Evolutionary conservation across 2,888 invertebrate species (phyloP).

Genomic region (Abrostola triplasia): DNA sequence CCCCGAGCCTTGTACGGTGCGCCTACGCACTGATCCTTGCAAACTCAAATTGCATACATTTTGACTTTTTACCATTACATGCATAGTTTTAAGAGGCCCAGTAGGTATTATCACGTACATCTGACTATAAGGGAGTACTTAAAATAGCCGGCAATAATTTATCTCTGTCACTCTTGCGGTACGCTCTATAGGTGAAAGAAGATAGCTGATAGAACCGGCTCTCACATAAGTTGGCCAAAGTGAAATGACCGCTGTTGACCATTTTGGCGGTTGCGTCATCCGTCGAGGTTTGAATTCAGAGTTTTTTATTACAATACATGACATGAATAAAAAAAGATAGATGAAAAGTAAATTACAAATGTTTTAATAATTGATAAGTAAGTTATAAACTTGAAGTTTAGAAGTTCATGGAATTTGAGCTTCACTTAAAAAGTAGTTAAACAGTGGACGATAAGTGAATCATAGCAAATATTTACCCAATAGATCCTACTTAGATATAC

Average conservation of each 20-base stretch:
- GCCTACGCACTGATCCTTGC: constrained; percentile 37
- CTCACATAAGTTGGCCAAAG: constrained; percentile 86
- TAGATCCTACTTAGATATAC: background rate
- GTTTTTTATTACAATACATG: constrained; percentile 64
- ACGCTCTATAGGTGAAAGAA: constrained; percentile 61
- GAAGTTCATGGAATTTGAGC: background rate
- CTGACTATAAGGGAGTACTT: constrained; percentile 63
- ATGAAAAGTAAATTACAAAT: constrained; percentile 26
- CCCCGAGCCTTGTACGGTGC: constrained; percentile 13
- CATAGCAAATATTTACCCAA: background rate
- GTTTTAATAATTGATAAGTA: background rate
- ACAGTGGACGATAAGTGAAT: background rate
- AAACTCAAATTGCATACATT: constrained; percentile 43
- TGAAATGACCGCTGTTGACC: constrained; percentile 87
- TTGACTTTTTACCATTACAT: constrained; percentile 45
- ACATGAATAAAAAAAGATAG: constrained; percentile 61
- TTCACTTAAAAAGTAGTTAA: background rate
- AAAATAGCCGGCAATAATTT: constrained; percentile 48
- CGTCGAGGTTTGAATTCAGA: constrained; percentile 76
- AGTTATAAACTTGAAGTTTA: background rate
- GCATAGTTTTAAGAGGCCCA: constrained; percentile 69
- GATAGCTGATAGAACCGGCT: constrained; percentile 69
- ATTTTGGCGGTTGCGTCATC: constrained; percentile 86
- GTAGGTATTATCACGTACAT: constrained; percentile 56
- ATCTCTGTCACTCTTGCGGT: constrained; percentile 63